phyloP scores from a whole-genome alignment of 2,888 invertebrate species.

The Drosophila birchii region DNA sequence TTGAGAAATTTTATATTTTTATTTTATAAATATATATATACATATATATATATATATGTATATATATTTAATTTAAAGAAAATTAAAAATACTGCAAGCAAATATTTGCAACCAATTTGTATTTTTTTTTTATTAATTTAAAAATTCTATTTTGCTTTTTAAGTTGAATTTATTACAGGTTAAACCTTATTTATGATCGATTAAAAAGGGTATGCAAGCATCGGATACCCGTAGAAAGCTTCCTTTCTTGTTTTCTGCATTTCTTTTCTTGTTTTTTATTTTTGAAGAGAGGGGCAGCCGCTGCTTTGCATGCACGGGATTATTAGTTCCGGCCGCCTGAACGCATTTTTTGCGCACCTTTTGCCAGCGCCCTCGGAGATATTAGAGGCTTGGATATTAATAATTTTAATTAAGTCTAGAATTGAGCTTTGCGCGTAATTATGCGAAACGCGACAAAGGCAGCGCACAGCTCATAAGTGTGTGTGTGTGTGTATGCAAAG shows the following conservation, averaged over 20 bases:
- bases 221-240: neutral
- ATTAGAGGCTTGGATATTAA: slow-evolving; percentile 52
- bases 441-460: slow-evolving; percentile 73
- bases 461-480: slow-evolving; percentile 10
- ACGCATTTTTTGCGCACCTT: slow-evolving; percentile 68
- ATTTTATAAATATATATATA: too few relatives aligned
- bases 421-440: slow-evolving; percentile 78
- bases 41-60: too few relatives aligned
- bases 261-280: neutral
- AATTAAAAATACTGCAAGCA: too few relatives aligned
- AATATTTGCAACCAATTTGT: too few relatives aligned
- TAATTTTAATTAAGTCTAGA: slow-evolving; percentile 78
- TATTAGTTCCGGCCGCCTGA: slow-evolving; percentile 82
- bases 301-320: slow-evolving; percentile 71
- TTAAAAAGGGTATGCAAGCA: neutral
- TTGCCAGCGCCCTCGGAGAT: neutral
- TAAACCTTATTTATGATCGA: too few relatives aligned
- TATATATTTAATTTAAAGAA: too few relatives aligned
- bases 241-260: neutral
- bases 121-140: too few relatives aligned
- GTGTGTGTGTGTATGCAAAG: slow-evolving; percentile 60
- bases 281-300: neutral
- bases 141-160: too few relatives aligned
- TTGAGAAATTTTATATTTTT: too few relatives aligned
- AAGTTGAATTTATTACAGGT: too few relatives aligned